phyloP scores from a whole-genome alignment of 2,113 vertebrate genomes.

The Phodopus roborovskii region DNA sequence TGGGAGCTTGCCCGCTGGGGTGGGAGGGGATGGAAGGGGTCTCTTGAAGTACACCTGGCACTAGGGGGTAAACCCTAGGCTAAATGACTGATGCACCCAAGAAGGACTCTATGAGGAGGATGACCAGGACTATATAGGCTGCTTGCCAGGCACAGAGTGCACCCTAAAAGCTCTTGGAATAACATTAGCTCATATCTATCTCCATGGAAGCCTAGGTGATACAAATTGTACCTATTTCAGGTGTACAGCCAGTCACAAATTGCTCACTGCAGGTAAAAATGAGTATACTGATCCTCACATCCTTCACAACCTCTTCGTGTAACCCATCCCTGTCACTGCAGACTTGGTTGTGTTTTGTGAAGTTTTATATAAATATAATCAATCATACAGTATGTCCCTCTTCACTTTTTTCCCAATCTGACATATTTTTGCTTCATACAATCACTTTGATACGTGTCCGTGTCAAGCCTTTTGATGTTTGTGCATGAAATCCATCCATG shows the following conservation, averaged over 20 bases:
- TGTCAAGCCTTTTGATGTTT: background rate
- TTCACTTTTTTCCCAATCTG: background rate
- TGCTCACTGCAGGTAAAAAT: background rate
- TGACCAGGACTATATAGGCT: accelerated
- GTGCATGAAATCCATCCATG: too few relatives aligned
- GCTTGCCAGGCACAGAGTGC: accelerated
- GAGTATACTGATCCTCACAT: background rate
- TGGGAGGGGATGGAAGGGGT: too few relatives aligned
- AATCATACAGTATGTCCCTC: background rate
- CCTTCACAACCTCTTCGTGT: background rate
- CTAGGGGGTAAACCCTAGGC: background rate
- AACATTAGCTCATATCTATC: background rate
- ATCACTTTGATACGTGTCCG: background rate
- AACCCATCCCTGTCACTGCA: background rate
- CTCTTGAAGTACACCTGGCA: background rate
- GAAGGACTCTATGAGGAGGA: background rate
- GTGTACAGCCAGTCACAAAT: background rate
- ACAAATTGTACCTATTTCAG: background rate
- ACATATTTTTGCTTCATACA: background rate
- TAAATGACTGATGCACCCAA: background rate
- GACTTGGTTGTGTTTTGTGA: background rate
- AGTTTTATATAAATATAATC: background rate
- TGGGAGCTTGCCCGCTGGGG: too few relatives aligned
- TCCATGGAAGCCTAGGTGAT: background rate
- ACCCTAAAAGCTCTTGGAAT: background rate